phyloP scores from a whole-genome alignment of 2,888 invertebrate genomes.

The Piscicola geometra region DNA sequence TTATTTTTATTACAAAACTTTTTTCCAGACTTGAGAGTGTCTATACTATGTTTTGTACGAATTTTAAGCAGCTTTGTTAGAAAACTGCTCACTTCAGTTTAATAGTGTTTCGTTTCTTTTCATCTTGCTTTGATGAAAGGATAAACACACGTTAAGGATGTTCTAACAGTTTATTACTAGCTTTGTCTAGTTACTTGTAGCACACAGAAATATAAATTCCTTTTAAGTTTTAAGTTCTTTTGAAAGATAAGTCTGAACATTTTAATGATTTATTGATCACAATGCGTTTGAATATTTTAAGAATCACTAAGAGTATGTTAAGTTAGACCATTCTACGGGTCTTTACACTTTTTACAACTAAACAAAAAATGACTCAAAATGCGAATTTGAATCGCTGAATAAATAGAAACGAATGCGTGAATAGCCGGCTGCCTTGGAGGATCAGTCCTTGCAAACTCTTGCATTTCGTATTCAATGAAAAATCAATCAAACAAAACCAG shows the following conservation, averaged over 20 bases:
- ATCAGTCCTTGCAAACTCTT: no score
- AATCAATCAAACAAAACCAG: no score
- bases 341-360: conserved; percentile 3
- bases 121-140: not conserved
- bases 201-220: no score
- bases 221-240: not conserved
- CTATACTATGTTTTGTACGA: no score
- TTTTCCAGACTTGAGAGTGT: no score
- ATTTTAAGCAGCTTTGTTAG: not conserved
- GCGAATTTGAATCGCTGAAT: no score
- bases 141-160: no score
- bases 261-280: conserved; percentile 7
- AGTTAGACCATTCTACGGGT: not conserved
- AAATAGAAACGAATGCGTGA: not conserved
- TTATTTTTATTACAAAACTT: no score
- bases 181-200: no score
- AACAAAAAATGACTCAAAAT: conserved; percentile 7
- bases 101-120: not conserved
- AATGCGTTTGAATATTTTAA: conserved; percentile 10
- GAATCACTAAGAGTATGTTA: not conserved
- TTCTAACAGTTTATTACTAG: no score
- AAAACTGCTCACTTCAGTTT: not conserved
- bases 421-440: not conserved
- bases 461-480: no score
- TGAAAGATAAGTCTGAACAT: not conserved